Evolutionary conservation across 2,797 vertebrate genomes (phyloP), one percentile per base, ranked within the genome.

Genomic region (Paratrypauchen microcephalus): DNA sequence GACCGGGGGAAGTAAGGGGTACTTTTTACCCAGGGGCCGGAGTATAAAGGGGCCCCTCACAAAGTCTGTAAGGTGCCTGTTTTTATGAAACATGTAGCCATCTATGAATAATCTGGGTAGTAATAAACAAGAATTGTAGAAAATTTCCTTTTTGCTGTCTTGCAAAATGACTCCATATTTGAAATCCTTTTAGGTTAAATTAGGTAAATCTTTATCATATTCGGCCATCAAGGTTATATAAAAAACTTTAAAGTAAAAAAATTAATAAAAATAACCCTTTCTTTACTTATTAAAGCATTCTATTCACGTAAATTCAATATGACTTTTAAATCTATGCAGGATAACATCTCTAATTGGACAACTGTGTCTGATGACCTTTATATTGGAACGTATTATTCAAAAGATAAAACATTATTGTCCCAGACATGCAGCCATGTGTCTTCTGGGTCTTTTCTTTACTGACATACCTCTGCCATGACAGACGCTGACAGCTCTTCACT

Each of bases 331-430:
- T 9, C 13, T 48, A 18, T 11, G 15, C 6, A 48, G 61, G 41
- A 64, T 45, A 63, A 63, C 36, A 62, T 63, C 39, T 45, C 39
- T 63, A 45, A 63, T 63, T 63, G 39, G 61, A 45, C 3, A 7
- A 15, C 21, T 13, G 13, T 48, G 23, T 24, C 2, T 47, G 61
- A 11, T 48, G 41, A 63, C 61, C 39, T 63, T 63, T 63, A 45
- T 18, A 41, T 63, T 63, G 45, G 5, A 41, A 24, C 13, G 24
- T 24, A 26, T 64, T 18, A 47, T 15, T 23, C 61, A 9, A 64
- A 41, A 64, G 24, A 8, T 24, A 47, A 26, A 18, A 7, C 39
- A 15, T n/a, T 19, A 18, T 36, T 19, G 13, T 23, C 9, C 5
- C 23, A 15, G 23, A 23, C 16, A 56, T 55, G 21, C 52, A 57